Evolutionary conservation across 2,888 invertebrate species (phyloP).

Genomic region (Willowsia nigromaculata): DNA sequence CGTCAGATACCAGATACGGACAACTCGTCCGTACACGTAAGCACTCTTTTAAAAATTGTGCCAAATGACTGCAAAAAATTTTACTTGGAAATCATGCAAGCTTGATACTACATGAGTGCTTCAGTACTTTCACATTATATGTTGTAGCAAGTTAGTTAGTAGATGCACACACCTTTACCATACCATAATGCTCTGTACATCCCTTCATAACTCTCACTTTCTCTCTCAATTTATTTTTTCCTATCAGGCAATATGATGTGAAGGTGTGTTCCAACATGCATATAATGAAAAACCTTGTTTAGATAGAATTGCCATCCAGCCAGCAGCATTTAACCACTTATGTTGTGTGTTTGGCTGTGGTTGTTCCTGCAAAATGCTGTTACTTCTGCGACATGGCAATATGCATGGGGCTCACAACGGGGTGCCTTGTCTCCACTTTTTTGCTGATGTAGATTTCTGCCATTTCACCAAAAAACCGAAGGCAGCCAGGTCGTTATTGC

Average conservation of each 20-base stretch:
- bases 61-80: constrained; percentile 5
- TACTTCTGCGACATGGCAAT: constrained; percentile 3
- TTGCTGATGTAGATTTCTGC: constrained; percentile 36
- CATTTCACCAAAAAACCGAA: neutral
- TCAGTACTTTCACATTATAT: neutral
- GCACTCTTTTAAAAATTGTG: neutral
- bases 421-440: constrained; percentile 34
- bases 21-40: neutral
- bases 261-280: neutral
- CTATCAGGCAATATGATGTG: neutral
- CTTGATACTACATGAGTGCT: neutral
- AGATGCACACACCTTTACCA: neutral
- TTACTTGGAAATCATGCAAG: neutral
- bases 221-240: neutral
- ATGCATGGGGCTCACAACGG: constrained; percentile 4
- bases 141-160: neutral
- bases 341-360: constrained; percentile 13
- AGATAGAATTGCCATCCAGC: neutral
- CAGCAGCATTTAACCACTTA: constrained; percentile 15
- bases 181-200: neutral
- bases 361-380: constrained; percentile 2
- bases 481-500: neutral
- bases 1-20: constrained; percentile 1
- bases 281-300: neutral
- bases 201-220: neutral